phyloP scores from a whole-genome alignment of 2,888 invertebrate species.

The Hypolimnas misippus region DNA sequence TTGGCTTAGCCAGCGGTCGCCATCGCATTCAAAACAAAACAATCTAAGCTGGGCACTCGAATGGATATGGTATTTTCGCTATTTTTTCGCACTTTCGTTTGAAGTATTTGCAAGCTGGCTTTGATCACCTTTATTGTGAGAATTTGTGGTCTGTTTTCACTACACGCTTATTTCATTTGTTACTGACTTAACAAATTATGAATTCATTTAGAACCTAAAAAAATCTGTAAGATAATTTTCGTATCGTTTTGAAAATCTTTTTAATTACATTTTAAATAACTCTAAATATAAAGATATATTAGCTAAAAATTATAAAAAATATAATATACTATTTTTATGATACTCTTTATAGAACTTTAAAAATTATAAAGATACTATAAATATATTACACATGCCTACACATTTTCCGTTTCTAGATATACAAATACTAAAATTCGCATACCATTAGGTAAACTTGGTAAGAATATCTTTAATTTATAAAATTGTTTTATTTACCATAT shows the following conservation, averaged over 20 bases:
- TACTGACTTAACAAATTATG: slow-evolving; percentile 7
- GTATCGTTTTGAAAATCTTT: too few relatives aligned
- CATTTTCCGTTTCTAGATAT: too few relatives aligned
- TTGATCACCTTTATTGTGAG: slow-evolving; percentile 41
- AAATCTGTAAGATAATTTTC: not conserved
- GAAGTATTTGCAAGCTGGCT: slow-evolving; percentile 37
- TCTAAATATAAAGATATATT: too few relatives aligned
- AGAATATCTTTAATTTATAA: too few relatives aligned
- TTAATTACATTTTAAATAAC: too few relatives aligned
- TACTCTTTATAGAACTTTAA: too few relatives aligned
- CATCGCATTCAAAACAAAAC: slow-evolving; percentile 52
- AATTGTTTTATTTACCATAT: slow-evolving; percentile 53
- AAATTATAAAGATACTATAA: too few relatives aligned
- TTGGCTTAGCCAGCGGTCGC: slow-evolving; percentile 82
- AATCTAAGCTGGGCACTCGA: slow-evolving; percentile 44
- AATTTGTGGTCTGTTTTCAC: slow-evolving; percentile 21
- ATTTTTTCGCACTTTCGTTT: slow-evolving; percentile 42
- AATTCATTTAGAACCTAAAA: not conserved
- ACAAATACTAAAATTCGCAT: too few relatives aligned
- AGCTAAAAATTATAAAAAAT: too few relatives aligned
- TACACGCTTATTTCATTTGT: slow-evolving; percentile 22
- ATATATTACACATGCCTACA: too few relatives aligned
- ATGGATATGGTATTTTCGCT: slow-evolving; percentile 49
- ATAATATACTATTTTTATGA: too few relatives aligned
- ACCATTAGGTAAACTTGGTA: too few relatives aligned